Conservation (phyloP, 2,113 vertebrate genomes). For the Mesitornis unicolor region DNA sequence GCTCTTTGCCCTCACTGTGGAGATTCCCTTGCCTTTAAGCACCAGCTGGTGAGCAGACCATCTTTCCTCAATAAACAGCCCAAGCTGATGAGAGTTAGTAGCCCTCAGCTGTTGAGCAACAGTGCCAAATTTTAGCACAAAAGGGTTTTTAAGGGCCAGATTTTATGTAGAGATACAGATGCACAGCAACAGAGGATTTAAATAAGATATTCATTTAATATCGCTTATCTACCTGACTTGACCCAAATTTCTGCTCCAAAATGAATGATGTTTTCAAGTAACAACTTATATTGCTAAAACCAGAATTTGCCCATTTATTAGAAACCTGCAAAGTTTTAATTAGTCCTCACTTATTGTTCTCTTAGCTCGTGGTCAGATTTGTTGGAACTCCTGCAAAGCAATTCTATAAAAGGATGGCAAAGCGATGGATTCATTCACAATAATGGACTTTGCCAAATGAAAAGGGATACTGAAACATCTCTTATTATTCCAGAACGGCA, state of each 20-base stretch:
- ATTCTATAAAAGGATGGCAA: neutral
- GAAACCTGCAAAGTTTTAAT: neutral
- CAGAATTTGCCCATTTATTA: neutral
- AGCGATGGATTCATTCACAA: neutral
- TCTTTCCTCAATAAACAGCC: neutral
- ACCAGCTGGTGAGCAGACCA: neutral
- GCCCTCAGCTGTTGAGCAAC: neutral
- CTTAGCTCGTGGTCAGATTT: neutral
- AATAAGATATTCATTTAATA: neutral
- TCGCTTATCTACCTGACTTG: neutral
- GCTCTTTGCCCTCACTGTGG: accelerated
- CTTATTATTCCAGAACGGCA: neutral
- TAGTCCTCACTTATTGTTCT: neutral
- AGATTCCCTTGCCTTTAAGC: neutral
- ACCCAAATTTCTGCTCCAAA: neutral
- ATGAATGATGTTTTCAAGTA: neutral
- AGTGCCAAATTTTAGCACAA: neutral
- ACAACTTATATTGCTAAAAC: neutral
- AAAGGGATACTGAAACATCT: neutral
- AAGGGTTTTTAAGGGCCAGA: no score
- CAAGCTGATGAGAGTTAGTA: neutral
- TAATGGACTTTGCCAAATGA: neutral
- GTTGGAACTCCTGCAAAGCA: neutral
- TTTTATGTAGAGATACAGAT: neutral
- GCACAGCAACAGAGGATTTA: neutral